Evolutionary conservation across 2,113 vertebrate genomes (phyloP), one percentile per base, ranked within the genome.

Genomic region (Sceloporus tristichus): DNA sequence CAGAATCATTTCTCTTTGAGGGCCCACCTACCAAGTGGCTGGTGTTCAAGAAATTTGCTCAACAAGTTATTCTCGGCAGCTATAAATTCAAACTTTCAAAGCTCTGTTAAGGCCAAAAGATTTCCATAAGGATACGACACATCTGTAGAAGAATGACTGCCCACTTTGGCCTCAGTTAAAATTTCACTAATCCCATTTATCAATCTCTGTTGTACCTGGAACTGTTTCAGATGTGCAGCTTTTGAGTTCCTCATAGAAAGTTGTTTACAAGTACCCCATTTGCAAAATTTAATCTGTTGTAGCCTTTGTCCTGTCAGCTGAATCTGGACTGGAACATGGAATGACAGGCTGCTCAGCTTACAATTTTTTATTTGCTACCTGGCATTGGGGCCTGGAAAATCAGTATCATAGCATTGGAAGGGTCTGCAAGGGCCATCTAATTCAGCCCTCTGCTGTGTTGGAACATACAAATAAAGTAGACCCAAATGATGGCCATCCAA

Each of bases 31-130:
- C 82, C 59, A 89, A 48, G 54, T 87, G 77, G 54, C 91, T 0
- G 29, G 9, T 38, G 79, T 21, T 92, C 42, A 91, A 86, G 86
- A 86, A 68, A 40, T 86, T 87, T 91, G 83, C 79, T 89, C 48
- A 79, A 54, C 21, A 91, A 82, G 5, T 84, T 84, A 0, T 6
- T 1, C 71, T 88, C 70, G 56, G 83, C 79, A 88, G 81, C 65
- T 87, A 3, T 85, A 88, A 85, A 91, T 90, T 68, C 0, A 48
- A 48, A 48, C 48, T 48, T 48, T 48, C 48, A 29, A 9, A 14
- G 2, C 38, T 88, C 0, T 77, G 38, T 65, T 85, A 82, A 91
- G 80, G 53, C 75, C 11, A n/a, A 42, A 9, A 68, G 71, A 87
- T 4, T 81, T 87, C 71, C 34, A 19, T 21, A 73, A 65, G 14